Percentiles rank a stretch among this genome's conserved stretches.
Conservation (phyloP, 2,113 vertebrate species). For the Agapornis roseicollis region DNA sequence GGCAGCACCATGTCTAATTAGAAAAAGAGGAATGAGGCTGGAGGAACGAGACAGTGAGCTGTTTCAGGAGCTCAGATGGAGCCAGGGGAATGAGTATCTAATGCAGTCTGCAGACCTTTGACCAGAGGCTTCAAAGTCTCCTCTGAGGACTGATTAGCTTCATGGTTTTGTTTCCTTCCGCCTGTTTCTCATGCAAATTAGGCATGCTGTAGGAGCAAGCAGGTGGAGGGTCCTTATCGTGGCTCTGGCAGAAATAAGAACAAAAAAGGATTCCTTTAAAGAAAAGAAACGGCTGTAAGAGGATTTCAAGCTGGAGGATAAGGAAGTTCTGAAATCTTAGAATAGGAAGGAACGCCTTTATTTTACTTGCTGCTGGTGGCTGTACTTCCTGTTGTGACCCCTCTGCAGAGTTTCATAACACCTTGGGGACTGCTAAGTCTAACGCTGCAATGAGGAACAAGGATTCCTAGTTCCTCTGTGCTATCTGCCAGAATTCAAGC, state of each 20-base stretch:
- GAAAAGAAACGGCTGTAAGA: conserved; percentile 34
- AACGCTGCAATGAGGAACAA: conserved; percentile 60
- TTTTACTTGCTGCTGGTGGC: conserved; percentile 50
- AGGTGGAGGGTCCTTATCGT: neutral
- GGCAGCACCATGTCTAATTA: neutral
- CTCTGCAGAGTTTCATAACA: conserved; percentile 64
- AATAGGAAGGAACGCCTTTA: conserved; percentile 72
- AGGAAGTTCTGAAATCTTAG: conserved; percentile 70
- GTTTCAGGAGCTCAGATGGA: neutral
- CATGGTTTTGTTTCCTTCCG: neutral
- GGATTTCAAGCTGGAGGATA: conserved; percentile 61
- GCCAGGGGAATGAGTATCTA: neutral
- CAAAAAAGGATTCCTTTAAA: neutral
- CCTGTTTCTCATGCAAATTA: conserved; percentile 21
- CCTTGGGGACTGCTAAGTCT: neutral
- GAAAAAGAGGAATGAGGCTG: conserved; percentile 23
- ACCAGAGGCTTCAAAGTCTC: neutral
- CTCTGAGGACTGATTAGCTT: neutral
- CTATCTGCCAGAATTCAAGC: conserved; percentile 15
- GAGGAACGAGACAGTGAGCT: neutral
- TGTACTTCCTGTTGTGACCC: conserved; percentile 74
- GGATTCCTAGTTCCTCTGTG: conserved; percentile 54
- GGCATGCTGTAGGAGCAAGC: neutral
- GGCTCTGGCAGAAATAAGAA: neutral
- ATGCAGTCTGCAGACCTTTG: neutral